Evolutionary conservation across 2,113 vertebrate genomes (phyloP).

Genomic region (Campylomormyrus numenius): DNA sequence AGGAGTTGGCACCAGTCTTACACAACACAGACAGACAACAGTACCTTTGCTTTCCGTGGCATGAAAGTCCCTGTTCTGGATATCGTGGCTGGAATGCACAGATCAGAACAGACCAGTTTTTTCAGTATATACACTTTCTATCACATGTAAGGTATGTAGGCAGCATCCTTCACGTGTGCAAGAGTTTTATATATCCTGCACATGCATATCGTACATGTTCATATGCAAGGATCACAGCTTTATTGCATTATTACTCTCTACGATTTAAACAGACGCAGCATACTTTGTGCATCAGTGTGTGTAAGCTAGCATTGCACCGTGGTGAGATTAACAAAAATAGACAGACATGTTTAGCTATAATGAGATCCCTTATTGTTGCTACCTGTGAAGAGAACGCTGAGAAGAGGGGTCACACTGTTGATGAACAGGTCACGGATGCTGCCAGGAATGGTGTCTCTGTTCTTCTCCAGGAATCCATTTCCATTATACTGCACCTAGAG

Average conservation of each 20-base stretch:
- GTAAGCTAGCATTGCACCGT: not conserved
- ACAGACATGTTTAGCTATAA: not conserved
- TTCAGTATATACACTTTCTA: not conserved
- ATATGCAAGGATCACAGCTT: not conserved
- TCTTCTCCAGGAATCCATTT: slow-evolving; percentile 64
- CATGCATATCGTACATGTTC: not conserved
- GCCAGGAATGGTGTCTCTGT: slow-evolving; percentile 63
- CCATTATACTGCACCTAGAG: slow-evolving; percentile 61
- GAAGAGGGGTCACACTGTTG: slow-evolving; percentile 58
- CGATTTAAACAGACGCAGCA: not conserved
- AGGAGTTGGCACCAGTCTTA: not conserved
- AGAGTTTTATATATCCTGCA: not conserved
- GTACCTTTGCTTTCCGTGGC: slow-evolving; percentile 61
- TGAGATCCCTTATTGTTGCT: not conserved
- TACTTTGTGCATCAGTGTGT: not conserved
- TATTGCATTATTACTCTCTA: not conserved
- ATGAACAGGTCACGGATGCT: slow-evolving; percentile 58
- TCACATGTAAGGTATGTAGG: not conserved
- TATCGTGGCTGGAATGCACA: slow-evolving; percentile 53
- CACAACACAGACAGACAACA: not conserved
- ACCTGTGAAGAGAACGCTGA: slow-evolving; percentile 64
- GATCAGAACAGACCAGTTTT: not conserved
- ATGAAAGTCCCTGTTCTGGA: slow-evolving; percentile 65
- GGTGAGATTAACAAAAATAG: not conserved
- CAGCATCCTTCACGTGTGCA: not conserved